Evolutionary conservation across 2,113 vertebrate genomes (phyloP), one percentile per base, ranked within the genome.

Genomic region (Plecturocebus donacophilus): DNA sequence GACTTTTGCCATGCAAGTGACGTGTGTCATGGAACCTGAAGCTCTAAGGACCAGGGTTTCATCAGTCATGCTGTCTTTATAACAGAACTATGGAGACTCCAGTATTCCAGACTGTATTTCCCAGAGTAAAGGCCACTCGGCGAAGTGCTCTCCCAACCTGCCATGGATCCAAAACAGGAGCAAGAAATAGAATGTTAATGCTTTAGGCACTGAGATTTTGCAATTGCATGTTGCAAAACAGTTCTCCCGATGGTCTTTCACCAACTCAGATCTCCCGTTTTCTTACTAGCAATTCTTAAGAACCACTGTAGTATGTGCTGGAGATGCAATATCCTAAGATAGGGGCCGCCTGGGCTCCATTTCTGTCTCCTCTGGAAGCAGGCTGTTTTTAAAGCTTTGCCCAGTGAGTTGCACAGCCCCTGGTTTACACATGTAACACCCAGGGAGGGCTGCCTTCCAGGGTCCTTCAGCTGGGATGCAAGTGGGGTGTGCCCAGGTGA

Each of bases 61-160:
- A 8, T 21, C 12, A 2, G 30, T 32, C 47, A 2, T 25, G n/a
- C 23, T 38, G 81, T 10, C 66, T n/a, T 21, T 17, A 1, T 19
- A 3, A 5, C 19, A 20, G 56, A 9, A n/a, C 5, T 16, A 0
- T 17, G 0, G 12, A 10, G 16, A 14, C 3, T 3, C 3, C 35
- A 8, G 13, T 14, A 17, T 13, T 1, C 1, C 80, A 9, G 2
- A 3, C 27, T 7, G 1, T 30, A 30, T 8, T 30, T 56, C 19
- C 75, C 32, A 8, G 42, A 13, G 38, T 8, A 8, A 11, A 40
- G 21, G 45, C 61, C 23, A 10, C 61, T 52, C 30, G 0, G 52
- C 8, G 40, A 21, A 1, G 2, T 1, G 3, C 6, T 27, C 27
- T 5, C 6, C 38, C 47, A 27, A 42, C 47, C 38, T 40, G 13